Conservation (phyloP, 2,797 vertebrate genomes). For the Myioborus miniatus region DNA sequence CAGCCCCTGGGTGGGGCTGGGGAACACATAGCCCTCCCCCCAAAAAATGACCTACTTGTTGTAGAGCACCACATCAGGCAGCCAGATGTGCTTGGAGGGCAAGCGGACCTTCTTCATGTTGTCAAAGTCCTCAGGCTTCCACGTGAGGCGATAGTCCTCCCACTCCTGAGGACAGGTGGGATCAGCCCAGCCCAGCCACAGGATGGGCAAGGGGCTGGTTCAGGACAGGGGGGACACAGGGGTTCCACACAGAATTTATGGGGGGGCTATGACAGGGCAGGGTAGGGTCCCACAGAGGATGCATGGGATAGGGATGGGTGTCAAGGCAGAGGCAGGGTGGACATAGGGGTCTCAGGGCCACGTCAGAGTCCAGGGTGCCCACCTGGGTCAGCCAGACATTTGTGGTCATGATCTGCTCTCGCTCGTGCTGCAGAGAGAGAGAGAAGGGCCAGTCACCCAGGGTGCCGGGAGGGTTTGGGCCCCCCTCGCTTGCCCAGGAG, state of each 20-base stretch:
- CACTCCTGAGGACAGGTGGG: constrained; percentile 82
- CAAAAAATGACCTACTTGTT: constrained; percentile 87
- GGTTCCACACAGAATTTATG: neutral
- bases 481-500: accelerated
- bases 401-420: constrained; percentile 98
- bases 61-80: constrained; percentile 97
- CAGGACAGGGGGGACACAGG: neutral
- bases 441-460: neutral
- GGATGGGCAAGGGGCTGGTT: neutral
- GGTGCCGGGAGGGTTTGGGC: neutral
- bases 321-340: neutral
- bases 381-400: constrained; percentile 99
- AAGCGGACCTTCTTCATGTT: constrained; percentile 96
- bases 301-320: neutral
- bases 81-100: constrained; percentile 98
- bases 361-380: neutral
- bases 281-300: neutral
- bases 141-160: constrained; percentile 95
- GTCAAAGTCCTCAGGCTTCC: constrained; percentile 94
- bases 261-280: neutral
- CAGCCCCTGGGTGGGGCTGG: neutral
- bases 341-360: neutral
- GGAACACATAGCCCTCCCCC: accelerated
- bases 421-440: constrained; percentile 84
- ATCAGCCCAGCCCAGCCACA: neutral